Conservation (phyloP, 2,797 vertebrate genomes). For the Molossus alvarezi region DNA sequence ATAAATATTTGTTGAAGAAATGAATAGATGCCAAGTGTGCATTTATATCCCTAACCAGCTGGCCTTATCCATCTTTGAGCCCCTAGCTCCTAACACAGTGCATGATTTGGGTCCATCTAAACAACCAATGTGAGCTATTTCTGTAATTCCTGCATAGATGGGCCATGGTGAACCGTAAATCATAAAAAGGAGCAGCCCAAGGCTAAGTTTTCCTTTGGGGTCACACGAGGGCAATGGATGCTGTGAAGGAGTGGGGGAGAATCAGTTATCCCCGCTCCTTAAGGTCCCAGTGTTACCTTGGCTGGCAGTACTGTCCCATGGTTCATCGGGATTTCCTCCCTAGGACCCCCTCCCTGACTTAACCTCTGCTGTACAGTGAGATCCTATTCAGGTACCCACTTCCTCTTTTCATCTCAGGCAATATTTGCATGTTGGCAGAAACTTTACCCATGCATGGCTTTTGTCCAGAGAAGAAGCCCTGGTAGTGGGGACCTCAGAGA, state of each 20-base stretch:
- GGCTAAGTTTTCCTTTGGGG: neutral
- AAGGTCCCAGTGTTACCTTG: neutral
- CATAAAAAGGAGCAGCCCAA: neutral
- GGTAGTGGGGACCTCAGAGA: neutral
- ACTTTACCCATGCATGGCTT: neutral
- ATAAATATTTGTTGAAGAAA: slow-evolving; percentile 28
- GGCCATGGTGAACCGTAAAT: neutral
- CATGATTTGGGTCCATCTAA: neutral
- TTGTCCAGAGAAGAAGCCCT: neutral
- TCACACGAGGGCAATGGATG: neutral
- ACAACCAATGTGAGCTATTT: neutral
- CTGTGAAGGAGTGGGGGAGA: neutral
- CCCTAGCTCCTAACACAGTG: neutral
- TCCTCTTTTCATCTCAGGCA: neutral
- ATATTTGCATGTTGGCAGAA: neutral
- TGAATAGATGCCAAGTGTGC: neutral
- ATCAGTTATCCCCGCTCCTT: neutral
- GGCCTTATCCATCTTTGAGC: neutral
- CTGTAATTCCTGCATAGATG: neutral
- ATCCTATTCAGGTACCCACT: neutral
- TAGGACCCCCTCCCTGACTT: neutral
- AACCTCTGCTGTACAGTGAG: neutral
- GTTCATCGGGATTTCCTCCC: neutral
- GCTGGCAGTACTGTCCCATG: neutral
- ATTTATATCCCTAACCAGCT: neutral